phyloP scores from a whole-genome alignment of 2,113 vertebrate genomes.

The Centropus unirufus region DNA sequence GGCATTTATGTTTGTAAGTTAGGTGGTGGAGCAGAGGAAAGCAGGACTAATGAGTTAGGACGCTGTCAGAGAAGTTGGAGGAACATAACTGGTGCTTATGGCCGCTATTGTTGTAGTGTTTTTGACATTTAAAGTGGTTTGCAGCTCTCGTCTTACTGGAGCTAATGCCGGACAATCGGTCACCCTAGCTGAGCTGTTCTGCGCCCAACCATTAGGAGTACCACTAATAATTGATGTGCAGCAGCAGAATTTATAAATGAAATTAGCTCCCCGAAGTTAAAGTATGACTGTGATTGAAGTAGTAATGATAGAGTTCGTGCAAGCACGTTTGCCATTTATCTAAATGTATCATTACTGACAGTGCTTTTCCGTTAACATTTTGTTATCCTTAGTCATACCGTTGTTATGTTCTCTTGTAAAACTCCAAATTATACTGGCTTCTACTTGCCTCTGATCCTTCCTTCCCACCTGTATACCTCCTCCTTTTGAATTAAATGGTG shows the following conservation, averaged over 20 bases:
- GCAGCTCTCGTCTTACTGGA: slow-evolving; percentile 29
- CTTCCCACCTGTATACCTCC: not conserved
- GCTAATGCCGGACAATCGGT: slow-evolving; percentile 29
- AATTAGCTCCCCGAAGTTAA: slow-evolving; percentile 51
- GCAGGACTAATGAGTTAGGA: slow-evolving; percentile 5
- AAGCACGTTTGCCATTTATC: slow-evolving; percentile 35
- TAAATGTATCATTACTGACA: slow-evolving; percentile 31
- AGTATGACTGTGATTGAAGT: slow-evolving; percentile 32
- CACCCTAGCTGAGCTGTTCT: not conserved
- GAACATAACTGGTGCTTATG: not conserved
- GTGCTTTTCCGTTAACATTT: slow-evolving; percentile 11
- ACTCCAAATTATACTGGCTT: slow-evolving; percentile 34
- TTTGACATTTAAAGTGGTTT: slow-evolving; percentile 61
- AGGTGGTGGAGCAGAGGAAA: not conserved
- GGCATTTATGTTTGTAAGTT: not conserved
- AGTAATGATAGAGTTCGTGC: slow-evolving; percentile 42
- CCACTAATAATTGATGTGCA: slow-evolving; percentile 26
- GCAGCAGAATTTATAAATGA: slow-evolving; percentile 55
- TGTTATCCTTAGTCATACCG: slow-evolving; percentile 33
- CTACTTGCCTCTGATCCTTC: not conserved
- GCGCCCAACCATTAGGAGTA: not conserved
- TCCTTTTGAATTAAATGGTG: not conserved
- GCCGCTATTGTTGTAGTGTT: slow-evolving; percentile 8
- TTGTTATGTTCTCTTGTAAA: slow-evolving; percentile 24
- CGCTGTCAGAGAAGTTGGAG: not conserved